Evolutionary conservation across 2,797 vertebrate genomes (phyloP), one percentile per base, ranked within the genome.

Genomic region (Alca torda): DNA sequence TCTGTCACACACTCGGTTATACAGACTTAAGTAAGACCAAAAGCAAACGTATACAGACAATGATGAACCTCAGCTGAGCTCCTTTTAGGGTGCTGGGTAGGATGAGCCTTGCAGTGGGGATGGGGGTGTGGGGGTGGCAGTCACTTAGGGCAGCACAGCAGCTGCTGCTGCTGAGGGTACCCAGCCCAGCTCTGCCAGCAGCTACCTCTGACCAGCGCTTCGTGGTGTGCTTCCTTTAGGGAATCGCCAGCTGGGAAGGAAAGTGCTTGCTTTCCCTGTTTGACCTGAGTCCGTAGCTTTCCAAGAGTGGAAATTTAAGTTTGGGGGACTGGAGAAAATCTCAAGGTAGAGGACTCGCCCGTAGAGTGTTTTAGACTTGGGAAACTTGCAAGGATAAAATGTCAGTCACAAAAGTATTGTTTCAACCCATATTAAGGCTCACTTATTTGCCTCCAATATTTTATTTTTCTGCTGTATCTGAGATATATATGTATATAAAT

Each of bases 361-460:
- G 37, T 31, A 53, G 72, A 85, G 51, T 61, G 53, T 31, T 92
- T 85, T n/a, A 61, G 68, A 87, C 57, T 83, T 82, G 20, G 46
- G 31, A 87, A 95, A 89, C 57, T 95, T 95, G 84, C 93, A 95
- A 96, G 81, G 93, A 94, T 96, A 96, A 91, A 95, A 88, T 92
- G 82, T 94, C 94, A 81, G 81, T 28, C 77, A 89, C 7, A 56
- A 57, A 91, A 79, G 25, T 89, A 72, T 57, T 90, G 46, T 73
- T 92, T 94, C 78, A 95, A 76, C 59, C 21, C 8, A 41, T 53
- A 64, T 72, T 83, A 93, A 94, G 54, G 73, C 63, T 92, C 78
- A 37, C 16, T 93, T 92, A 48, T 93, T 92, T 78, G 75, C 69
- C 61, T 89, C 50, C 61, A 65, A 67, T 95, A 96, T 69, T 54